A percentile compares a stretch with the other conserved stretches of the same genome.
These are phyloP conservation scores for Guaruba guarouba DNA, from an alignment of 2,113 vertebrate species.

Conservation along the genomic window DNA sequence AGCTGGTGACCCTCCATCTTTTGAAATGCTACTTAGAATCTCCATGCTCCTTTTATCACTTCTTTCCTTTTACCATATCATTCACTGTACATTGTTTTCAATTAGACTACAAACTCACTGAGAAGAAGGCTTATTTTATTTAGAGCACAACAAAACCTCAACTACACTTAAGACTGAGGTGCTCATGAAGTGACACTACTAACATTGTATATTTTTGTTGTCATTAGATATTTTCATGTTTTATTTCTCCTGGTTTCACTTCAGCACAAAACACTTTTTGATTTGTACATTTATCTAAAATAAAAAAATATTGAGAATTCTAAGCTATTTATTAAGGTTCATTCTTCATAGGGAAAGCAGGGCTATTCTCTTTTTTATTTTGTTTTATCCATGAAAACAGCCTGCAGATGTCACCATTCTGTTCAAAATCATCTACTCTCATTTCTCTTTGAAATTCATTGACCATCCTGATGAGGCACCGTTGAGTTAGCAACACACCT, in stretches of 20 bases:
- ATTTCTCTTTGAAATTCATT: background rate
- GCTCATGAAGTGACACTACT: background rate
- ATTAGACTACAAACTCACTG: background rate
- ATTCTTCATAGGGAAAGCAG: background rate
- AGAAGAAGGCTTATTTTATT: background rate
- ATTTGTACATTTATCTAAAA: background rate
- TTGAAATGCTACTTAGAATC: background rate
- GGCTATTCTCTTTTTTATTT: background rate
- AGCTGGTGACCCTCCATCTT: background rate
- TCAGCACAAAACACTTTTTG: background rate
- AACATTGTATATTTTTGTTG: background rate
- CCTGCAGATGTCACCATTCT: conserved; percentile 14
- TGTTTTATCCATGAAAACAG: background rate
- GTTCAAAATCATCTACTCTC: background rate
- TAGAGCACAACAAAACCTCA: background rate
- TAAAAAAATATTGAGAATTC: background rate
- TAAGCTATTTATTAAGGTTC: background rate
- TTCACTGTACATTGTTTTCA: background rate
- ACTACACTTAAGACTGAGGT: background rate
- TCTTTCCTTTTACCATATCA: background rate
- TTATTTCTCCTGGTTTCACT: background rate
- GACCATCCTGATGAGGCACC: background rate
- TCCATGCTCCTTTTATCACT: background rate
- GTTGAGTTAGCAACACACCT: background rate
- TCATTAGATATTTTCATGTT: background rate